Conservation (phyloP, 2,888 invertebrate species). For the Steromphala cineraria region DNA sequence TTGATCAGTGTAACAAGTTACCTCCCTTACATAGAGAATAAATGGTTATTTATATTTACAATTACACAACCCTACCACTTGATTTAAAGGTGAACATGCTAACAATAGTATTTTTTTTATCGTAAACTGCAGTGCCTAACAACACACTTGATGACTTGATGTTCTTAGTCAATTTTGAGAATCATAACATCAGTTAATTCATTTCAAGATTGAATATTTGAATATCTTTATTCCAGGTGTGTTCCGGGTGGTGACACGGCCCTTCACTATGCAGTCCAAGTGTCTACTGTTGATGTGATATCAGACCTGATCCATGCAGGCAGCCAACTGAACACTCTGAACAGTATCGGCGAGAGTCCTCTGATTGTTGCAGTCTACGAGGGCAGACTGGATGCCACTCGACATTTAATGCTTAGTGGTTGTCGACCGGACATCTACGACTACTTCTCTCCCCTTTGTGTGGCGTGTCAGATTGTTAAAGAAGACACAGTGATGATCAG, state of each 20-base stretch:
- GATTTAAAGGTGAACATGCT: too few relatives aligned
- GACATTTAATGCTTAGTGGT: conserved; percentile 43
- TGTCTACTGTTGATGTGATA: conserved; percentile 46
- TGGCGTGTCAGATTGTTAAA: conserved; percentile 42
- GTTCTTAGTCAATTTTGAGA: too few relatives aligned
- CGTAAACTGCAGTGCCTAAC: too few relatives aligned
- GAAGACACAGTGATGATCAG: conserved; percentile 44
- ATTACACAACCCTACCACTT: too few relatives aligned
- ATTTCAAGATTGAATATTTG: too few relatives aligned
- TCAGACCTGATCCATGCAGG: conserved; percentile 49
- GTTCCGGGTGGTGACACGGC: conserved; percentile 55
- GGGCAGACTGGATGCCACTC: conserved; percentile 42
- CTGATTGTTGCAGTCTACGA: conserved; percentile 53
- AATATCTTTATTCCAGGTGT: conserved; percentile 31
- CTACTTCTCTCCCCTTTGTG: conserved; percentile 48
- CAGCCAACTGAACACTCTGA: conserved; percentile 50
- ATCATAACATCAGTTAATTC: too few relatives aligned
- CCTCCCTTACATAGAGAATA: background rate
- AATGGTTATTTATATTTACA: too few relatives aligned
- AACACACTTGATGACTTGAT: too few relatives aligned
- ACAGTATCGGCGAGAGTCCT: conserved; percentile 56
- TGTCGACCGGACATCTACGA: conserved; percentile 44
- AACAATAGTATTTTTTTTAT: too few relatives aligned
- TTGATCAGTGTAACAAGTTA: background rate
- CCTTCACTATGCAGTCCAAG: conserved; percentile 59